Evolutionary conservation across 2,797 vertebrate genomes (phyloP).

Genomic region (Malacoraja senta): DNA sequence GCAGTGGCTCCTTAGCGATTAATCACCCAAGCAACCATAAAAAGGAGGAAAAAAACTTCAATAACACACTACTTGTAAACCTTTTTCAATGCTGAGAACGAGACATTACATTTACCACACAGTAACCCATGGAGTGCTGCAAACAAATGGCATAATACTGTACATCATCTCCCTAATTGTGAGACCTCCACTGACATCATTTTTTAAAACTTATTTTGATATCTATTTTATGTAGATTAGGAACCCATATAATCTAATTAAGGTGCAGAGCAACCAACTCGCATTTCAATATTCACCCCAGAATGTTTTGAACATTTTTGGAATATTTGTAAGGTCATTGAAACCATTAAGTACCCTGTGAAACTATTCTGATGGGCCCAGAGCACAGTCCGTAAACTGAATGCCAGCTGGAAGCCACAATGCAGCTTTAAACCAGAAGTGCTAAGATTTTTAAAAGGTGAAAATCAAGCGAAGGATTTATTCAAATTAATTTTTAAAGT

Average conservation of each 20-base stretch:
- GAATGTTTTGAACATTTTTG: constrained; percentile 12
- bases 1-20: constrained; percentile 62
- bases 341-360: constrained; percentile 15
- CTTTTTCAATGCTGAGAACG: constrained; percentile 52
- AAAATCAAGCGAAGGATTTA: not conserved
- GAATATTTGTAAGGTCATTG: constrained; percentile 29
- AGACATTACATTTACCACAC: constrained; percentile 53
- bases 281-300: not conserved
- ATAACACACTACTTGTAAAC: constrained; percentile 66
- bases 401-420: not conserved
- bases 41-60: constrained; percentile 55
- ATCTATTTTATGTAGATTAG: not conserved
- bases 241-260: constrained; percentile 4
- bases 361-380: not conserved
- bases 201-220: constrained; percentile 17
- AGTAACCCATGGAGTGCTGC: constrained; percentile 40
- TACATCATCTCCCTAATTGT: constrained; percentile 17
- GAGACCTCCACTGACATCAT: not conserved
- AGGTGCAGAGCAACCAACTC: not conserved
- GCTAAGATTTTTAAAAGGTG: not conserved
- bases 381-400: constrained; percentile 4
- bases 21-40: constrained; percentile 71
- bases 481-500: not conserved
- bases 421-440: not conserved
- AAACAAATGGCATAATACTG: constrained; percentile 36